Evolutionary conservation across 2,113 vertebrate species (phyloP).

Genomic region (Camarhynchus parvulus): DNA sequence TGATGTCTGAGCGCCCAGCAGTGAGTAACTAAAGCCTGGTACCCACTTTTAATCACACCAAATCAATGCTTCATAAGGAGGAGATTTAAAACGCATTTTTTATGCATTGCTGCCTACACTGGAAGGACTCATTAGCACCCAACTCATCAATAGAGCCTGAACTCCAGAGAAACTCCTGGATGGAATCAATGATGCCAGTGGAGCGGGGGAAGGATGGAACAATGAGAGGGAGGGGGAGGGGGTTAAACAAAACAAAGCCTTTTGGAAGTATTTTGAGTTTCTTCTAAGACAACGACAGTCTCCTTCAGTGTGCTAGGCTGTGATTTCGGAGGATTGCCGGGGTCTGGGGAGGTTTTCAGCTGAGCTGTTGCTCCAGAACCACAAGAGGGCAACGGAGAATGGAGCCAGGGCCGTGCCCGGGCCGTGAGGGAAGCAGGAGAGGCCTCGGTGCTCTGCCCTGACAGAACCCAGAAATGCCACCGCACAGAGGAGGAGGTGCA

Average conservation of each 20-base stretch:
- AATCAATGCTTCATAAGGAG: background rate
- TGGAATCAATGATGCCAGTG: background rate
- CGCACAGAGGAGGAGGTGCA: background rate
- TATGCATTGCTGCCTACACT: background rate
- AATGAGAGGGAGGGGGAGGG: background rate
- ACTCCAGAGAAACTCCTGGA: conserved; percentile 7
- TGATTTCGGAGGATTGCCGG: background rate
- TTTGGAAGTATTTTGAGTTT: background rate
- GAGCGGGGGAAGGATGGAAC: background rate
- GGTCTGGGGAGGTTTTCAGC: background rate
- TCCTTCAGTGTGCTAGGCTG: background rate
- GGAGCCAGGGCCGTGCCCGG: background rate
- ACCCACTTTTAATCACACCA: conserved; percentile 8
- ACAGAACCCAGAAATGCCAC: background rate
- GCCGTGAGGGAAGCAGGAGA: background rate
- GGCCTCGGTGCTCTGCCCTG: background rate
- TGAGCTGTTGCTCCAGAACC: conserved; percentile 16
- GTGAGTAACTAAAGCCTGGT: background rate
- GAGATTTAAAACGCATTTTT: conserved; percentile 1
- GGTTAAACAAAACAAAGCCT: background rate
- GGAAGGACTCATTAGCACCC: conserved; percentile 8
- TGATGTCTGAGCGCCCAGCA: background rate
- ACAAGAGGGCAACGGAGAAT: conserved; percentile 60
- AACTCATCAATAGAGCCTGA: conserved; percentile 44
- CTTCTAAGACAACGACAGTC: background rate